A percentile compares a stretch with the other conserved stretches of the same genome.
Evolutionary conservation across 2,888 invertebrate genomes (phyloP).

Genomic region (Listrodromus nycthemerus): DNA sequence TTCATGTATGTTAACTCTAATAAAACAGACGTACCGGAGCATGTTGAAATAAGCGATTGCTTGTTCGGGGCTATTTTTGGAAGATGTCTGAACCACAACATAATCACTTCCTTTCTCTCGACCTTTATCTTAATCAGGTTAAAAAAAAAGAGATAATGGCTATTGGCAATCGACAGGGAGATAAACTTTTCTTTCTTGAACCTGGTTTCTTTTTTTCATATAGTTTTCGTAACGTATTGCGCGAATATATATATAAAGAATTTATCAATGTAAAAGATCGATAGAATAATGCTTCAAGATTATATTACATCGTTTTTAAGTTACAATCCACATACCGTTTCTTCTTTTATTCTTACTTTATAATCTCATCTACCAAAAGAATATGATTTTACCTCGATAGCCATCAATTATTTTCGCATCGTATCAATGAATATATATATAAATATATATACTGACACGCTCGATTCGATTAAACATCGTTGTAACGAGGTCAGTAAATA

Average conservation of each 20-base stretch:
- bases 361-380: slow-evolving; percentile 51
- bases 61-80: background rate
- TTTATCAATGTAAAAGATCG: background rate
- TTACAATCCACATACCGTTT: slow-evolving; percentile 45
- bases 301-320: slow-evolving; percentile 47
- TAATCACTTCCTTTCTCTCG: background rate
- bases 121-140: background rate
- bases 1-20: background rate
- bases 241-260: background rate
- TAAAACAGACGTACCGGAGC: background rate
- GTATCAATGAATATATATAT: slow-evolving; percentile 42
- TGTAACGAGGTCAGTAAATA: slow-evolving; percentile 27
- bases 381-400: slow-evolving; percentile 27
- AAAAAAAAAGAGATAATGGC: background rate
- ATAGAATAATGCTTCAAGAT: slow-evolving; percentile 43
- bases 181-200: background rate
- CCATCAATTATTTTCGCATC: slow-evolving; percentile 28
- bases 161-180: background rate
- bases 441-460: slow-evolving; percentile 62
- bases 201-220: background rate
- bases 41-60: background rate
- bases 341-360: slow-evolving; percentile 45
- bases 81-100: background rate
- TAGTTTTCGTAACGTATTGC: background rate
- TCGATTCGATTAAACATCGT: slow-evolving; percentile 30